phyloP scores from a whole-genome alignment of 2,888 invertebrate species.

The Calliopum simillimum region DNA sequence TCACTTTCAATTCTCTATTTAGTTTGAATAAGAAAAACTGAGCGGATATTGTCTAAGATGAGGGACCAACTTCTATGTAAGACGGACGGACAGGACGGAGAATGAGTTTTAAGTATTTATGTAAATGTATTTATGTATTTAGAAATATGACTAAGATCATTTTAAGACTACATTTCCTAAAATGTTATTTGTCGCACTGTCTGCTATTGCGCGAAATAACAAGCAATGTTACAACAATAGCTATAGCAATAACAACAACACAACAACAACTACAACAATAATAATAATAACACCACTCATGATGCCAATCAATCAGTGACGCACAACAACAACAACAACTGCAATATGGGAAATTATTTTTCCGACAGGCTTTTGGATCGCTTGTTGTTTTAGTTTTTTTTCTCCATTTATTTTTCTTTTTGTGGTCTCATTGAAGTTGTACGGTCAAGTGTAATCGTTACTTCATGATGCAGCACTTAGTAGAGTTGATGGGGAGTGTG shows the following conservation, averaged over 20 bases:
- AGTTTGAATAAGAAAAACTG: too few species aligned
- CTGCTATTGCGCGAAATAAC: constrained; percentile 30
- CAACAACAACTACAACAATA: constrained; percentile 26
- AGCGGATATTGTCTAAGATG: too few species aligned
- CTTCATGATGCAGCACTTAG: constrained; percentile 65
- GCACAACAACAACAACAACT: constrained; percentile 41
- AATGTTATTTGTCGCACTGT: too few species aligned
- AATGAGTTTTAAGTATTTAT: too few species aligned
- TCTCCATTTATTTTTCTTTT: not conserved
- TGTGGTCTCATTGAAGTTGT: too few species aligned
- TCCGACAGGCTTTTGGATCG: not conserved
- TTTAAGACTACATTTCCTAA: too few species aligned
- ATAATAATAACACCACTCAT: constrained; percentile 55
- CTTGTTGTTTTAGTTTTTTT: not conserved
- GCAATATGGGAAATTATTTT: constrained; percentile 27
- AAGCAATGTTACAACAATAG: constrained; percentile 23
- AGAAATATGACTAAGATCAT: too few species aligned
- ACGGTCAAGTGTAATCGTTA: constrained; percentile 57
- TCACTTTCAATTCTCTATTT: too few species aligned
- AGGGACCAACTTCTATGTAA: too few species aligned
- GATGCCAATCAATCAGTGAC: constrained; percentile 63
- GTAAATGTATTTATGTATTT: too few species aligned
- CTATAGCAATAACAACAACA: constrained; percentile 39
- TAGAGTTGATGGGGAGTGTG: not conserved
- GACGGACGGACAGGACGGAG: too few species aligned